Evolutionary conservation across 2,113 vertebrate genomes (phyloP), one percentile per base, ranked within the genome.

Genomic region (Psophia crepitans): DNA sequence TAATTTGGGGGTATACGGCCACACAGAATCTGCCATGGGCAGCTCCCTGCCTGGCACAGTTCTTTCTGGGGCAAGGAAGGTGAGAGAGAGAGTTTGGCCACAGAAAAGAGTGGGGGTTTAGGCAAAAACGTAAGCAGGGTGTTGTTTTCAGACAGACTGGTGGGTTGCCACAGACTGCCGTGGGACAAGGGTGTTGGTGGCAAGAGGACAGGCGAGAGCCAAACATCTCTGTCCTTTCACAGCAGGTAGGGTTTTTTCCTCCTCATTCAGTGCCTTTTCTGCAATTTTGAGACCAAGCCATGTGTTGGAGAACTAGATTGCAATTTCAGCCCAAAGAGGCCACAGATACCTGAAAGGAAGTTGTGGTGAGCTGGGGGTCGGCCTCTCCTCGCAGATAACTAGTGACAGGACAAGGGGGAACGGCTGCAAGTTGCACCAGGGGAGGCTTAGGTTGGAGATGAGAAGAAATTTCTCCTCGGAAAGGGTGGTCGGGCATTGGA

Each of bases 281-380:
- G 24, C 41, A 39, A 28, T 60, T 60, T 48, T 61, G 35, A 76
- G 51, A 75, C 22, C n/a, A 92, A 23, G 33, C 10, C 49, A 60
- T 0, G 0, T 23, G 43, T 35, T 10, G 19, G 48, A 86, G 54
- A 53, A 22, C 54, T 41, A 15, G 22, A 44, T 19, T 0, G 1
- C 0, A 0, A 32, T 43, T 85, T 60, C 69, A 78, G 54, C 44
- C 49, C 19, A 37, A 70, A 58, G 39, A 20, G 44, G 39, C 27
- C 32, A 33, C 37, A 53, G 43, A n/a, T n/a, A n/a, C n/a, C n/a
- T n/a, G n/a, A n/a, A n/a, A n/a, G n/a, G n/a, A n/a, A n/a, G n/a
- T n/a, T n/a, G n/a, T n/a, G n/a, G n/a, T n/a, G n/a, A n/a, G n/a
- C n/a, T n/a, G n/a, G n/a, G n/a, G n/a, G n/a, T n/a, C n/a, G n/a